phyloP scores from a whole-genome alignment of 2,113 vertebrate genomes.

The Nothobranchius kuhntae region DNA sequence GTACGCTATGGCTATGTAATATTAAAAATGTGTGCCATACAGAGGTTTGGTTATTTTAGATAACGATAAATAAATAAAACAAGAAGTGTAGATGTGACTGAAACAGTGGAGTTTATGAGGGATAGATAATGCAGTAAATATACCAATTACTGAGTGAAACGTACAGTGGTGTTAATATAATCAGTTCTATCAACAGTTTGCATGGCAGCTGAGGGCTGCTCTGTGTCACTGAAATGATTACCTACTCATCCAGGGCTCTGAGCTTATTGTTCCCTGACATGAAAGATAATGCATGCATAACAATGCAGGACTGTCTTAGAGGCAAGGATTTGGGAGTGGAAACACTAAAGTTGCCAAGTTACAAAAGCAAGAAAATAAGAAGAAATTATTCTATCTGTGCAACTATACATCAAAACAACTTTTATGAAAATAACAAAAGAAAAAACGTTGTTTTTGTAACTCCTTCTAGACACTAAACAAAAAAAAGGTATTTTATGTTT shows the following conservation, averaged over 20 bases:
- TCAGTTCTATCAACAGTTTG: slow-evolving; percentile 57
- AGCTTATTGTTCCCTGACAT: slow-evolving; percentile 65
- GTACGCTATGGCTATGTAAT: too few relatives aligned
- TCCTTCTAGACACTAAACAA: too few relatives aligned
- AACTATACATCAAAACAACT: too few relatives aligned
- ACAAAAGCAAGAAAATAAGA: too few relatives aligned
- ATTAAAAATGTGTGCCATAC: too few relatives aligned
- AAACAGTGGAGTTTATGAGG: neutral
- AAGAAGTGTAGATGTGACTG: neutral
- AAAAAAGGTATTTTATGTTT: too few relatives aligned
- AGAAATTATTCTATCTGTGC: too few relatives aligned
- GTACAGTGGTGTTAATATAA: slow-evolving; percentile 46
- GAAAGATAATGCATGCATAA: slow-evolving; percentile 51
- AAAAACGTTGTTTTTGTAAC: too few relatives aligned
- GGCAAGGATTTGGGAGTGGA: slow-evolving; percentile 18
- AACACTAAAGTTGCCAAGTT: neutral
- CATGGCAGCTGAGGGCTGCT: slow-evolving; percentile 47
- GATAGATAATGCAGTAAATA: slow-evolving; percentile 26
- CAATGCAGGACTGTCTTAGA: slow-evolving; percentile 38
- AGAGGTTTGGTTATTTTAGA: too few relatives aligned
- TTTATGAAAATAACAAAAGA: too few relatives aligned
- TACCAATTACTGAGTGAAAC: slow-evolving; percentile 32
- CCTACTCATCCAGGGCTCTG: slow-evolving; percentile 58
- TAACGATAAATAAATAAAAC: too few relatives aligned
- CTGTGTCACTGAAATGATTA: slow-evolving; percentile 69